phyloP scores from a whole-genome alignment of 2,797 vertebrate genomes.

The Cirrhinus molitorella region DNA sequence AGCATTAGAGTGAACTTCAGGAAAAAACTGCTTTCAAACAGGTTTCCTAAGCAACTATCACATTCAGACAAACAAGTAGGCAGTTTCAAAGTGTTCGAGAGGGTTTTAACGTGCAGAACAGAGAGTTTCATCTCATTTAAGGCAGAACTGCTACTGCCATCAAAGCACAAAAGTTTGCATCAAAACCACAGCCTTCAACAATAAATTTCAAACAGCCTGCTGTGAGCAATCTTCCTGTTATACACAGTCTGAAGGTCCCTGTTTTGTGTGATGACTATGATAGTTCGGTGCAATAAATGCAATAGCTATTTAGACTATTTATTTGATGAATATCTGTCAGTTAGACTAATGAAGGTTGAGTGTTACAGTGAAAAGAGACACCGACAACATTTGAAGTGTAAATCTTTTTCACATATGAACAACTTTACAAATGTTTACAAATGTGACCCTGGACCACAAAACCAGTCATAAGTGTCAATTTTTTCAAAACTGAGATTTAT shows the following conservation, averaged over 20 bases:
- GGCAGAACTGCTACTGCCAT: neutral
- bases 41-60: slow-evolving; percentile 18
- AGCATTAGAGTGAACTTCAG: neutral
- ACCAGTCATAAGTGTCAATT: too few species aligned
- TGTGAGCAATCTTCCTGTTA: neutral
- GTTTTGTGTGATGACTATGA: neutral
- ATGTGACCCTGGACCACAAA: too few species aligned
- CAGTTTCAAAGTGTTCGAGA: neutral
- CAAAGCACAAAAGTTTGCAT: neutral
- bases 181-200: neutral
- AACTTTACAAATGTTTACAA: neutral
- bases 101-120: neutral
- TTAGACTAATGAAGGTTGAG: neutral
- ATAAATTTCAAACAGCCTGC: neutral
- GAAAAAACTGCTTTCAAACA: neutral
- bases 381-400: neutral
- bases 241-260: neutral
- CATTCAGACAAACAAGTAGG: neutral
- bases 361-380: neutral
- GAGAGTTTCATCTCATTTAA: slow-evolving; percentile 7
- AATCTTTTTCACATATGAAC: neutral
- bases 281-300: neutral
- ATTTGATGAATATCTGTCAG: neutral
- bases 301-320: neutral
- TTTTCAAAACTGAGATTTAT: too few species aligned